These are phyloP conservation scores for Hypocryptadius cinnamomeus DNA, from an alignment of 2,113 vertebrate genomes.

Conservation along the genomic window DNA sequence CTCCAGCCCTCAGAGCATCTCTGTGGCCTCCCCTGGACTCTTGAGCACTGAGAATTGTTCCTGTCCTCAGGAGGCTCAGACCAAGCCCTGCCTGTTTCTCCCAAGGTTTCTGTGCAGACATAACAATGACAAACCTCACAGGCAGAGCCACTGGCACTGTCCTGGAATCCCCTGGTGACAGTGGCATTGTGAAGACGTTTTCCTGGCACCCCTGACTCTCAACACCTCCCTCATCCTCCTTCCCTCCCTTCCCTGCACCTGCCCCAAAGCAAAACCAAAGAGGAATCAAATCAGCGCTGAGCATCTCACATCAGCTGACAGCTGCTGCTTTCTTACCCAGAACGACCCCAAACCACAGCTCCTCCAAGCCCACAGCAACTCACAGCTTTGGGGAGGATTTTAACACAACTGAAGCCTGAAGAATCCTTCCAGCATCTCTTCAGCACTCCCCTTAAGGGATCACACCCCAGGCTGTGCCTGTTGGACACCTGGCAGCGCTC, in stretches of 20 bases:
- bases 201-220: not conserved
- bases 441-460: not conserved
- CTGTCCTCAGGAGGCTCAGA: not conserved
- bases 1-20: not conserved
- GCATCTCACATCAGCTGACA: not conserved
- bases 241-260: not conserved
- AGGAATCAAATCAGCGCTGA: not conserved
- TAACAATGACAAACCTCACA: accelerated
- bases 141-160: not conserved
- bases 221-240: too few relatives aligned
- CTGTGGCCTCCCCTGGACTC: accelerated
- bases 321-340: not conserved
- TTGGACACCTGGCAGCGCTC: not conserved
- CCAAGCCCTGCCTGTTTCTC: not conserved
- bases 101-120: not conserved
- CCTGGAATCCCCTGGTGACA: not conserved
- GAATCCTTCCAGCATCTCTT: not conserved
- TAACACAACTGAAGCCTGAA: not conserved
- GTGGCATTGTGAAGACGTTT: accelerated
- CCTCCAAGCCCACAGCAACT: not conserved
- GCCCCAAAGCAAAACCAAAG: not conserved
- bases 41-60: not conserved
- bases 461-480: accelerated
- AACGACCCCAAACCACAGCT: not conserved
- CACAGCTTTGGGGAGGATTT: accelerated